Conservation (phyloP, 2,797 vertebrate genomes). For the Caiman crocodilus region DNA sequence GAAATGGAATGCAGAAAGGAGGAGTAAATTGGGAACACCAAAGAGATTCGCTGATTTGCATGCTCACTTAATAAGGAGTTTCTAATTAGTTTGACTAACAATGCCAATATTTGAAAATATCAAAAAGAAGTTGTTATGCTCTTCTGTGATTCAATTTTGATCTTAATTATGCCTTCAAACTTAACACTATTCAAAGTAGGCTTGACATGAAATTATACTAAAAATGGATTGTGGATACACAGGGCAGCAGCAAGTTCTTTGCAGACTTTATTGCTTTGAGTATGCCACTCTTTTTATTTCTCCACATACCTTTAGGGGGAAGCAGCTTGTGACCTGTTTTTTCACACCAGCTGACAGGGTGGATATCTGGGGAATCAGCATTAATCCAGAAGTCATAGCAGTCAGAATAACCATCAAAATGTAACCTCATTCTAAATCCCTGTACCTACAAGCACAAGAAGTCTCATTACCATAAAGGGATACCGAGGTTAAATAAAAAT, state of each 20-base stretch:
- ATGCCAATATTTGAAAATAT: background rate
- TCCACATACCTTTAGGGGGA: constrained; percentile 87
- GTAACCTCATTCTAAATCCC: constrained; percentile 87
- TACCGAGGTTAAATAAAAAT: background rate
- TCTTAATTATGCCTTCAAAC: background rate
- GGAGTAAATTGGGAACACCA: background rate
- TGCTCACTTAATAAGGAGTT: background rate
- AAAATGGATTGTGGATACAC: background rate
- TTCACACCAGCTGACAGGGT: constrained; percentile 87
- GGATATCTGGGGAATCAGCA: constrained; percentile 88
- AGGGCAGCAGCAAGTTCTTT: background rate
- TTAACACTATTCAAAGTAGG: background rate
- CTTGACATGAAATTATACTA: background rate
- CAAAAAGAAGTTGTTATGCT: background rate
- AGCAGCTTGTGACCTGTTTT: constrained; percentile 86
- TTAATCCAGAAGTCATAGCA: constrained; percentile 94
- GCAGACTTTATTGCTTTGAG: background rate
- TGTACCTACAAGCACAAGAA: constrained; percentile 82
- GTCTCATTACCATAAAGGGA: background rate
- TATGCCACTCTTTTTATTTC: background rate
- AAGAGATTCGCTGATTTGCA: background rate
- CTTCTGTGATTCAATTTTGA: background rate
- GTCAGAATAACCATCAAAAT: constrained; percentile 90
- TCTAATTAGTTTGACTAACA: constrained; percentile 6
- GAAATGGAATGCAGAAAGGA: constrained; percentile 20